Evolutionary conservation across 2,113 vertebrate species (phyloP).

Genomic region (Otus sunia): DNA sequence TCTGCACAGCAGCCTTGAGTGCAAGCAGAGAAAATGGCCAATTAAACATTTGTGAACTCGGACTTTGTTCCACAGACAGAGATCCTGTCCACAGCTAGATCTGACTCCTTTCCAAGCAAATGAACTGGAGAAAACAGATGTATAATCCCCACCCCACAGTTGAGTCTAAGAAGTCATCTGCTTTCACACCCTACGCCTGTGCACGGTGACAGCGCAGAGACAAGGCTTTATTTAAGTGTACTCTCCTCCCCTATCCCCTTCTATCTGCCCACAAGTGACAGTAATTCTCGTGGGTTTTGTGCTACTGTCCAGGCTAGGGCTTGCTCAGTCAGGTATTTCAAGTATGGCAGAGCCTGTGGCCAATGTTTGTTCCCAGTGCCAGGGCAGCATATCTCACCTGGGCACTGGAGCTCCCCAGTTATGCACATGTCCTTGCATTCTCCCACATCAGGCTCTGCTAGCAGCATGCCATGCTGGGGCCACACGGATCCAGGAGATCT

Average conservation of each 20-base stretch:
- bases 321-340: not conserved
- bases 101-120: not conserved
- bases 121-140: not conserved
- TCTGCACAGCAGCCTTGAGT: not conserved
- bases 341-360: not conserved
- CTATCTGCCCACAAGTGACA: not conserved
- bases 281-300: not conserved
- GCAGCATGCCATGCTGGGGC: not conserved
- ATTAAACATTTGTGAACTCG: not conserved
- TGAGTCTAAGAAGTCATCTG: not conserved
- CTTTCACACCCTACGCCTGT: not conserved
- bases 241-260: not conserved
- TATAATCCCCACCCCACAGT: not conserved
- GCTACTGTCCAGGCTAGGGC: not conserved
- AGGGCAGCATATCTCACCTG: not conserved
- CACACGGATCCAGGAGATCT: not conserved
- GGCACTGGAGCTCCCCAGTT: not conserved
- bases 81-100: not conserved
- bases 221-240: not conserved
- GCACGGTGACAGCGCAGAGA: not conserved
- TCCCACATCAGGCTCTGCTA: not conserved
- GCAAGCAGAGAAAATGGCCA: not conserved
- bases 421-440: rapidly evolving
- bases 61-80: not conserved
- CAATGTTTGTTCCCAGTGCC: not conserved